Evolutionary conservation across 2,113 vertebrate species (phyloP).

Genomic region (Opisthocomus hoazin): DNA sequence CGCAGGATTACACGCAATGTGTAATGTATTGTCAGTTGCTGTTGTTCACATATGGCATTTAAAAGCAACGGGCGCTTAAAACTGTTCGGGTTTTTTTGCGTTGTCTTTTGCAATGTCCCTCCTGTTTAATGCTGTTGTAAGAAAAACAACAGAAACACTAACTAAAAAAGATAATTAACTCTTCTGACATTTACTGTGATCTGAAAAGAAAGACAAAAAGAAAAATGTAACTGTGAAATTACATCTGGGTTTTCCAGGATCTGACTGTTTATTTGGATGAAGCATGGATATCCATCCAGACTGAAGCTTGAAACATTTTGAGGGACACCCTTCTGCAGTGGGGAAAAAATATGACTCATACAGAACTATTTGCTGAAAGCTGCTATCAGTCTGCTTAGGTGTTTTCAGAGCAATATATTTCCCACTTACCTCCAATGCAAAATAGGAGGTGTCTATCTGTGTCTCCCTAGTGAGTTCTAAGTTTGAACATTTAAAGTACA

Average conservation of each 20-base stretch:
- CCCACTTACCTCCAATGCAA: neutral
- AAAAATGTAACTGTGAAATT: neutral
- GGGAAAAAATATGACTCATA: neutral
- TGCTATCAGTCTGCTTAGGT: neutral
- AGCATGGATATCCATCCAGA: neutral
- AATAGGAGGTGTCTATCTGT: neutral
- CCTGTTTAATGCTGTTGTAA: neutral
- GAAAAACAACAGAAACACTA: neutral
- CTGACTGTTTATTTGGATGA: neutral
- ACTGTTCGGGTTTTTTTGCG: neutral
- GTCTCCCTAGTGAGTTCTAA: neutral
- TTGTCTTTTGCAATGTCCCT: neutral
- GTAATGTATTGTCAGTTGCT: neutral
- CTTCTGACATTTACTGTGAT: neutral
- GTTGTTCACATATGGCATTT: neutral
- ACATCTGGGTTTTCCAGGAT: neutral
- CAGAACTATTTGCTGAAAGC: neutral
- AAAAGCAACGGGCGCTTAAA: neutral
- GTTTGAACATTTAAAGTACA: conserved; percentile 30
- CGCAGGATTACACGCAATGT: neutral
- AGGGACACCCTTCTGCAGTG: neutral
- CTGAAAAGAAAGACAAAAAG: neutral
- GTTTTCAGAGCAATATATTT: neutral
- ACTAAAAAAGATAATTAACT: neutral
- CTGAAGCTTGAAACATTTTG: neutral